These are phyloP conservation scores for Marcusenius ussheri DNA, from an alignment of 2,113 vertebrate genomes.

Conservation along the genomic window DNA sequence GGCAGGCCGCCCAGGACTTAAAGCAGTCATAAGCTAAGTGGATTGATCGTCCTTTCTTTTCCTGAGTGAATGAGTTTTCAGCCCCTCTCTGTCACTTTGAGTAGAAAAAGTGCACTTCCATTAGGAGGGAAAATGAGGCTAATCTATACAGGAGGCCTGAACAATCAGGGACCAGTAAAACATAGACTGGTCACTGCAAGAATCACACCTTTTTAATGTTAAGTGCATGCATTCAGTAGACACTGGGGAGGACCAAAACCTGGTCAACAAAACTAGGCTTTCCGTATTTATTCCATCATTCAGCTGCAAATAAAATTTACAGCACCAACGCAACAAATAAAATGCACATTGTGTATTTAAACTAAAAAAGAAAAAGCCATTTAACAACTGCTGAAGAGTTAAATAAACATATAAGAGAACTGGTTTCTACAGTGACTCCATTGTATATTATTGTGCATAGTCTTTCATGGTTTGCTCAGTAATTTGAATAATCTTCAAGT, in stretches of 20 bases:
- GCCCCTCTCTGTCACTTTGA: not conserved
- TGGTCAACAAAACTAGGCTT: not conserved
- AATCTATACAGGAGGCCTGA: not conserved
- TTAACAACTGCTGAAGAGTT: not conserved
- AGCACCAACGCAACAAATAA: not conserved
- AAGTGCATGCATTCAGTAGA: not conserved
- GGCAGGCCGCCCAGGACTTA: slow-evolving; percentile 29
- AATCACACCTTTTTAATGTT: not conserved
- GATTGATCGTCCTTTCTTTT: not conserved
- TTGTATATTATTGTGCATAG: not conserved
- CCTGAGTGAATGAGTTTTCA: slow-evolving; percentile 3
- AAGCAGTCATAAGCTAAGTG: slow-evolving; percentile 11
- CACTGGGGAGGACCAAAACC: not conserved
- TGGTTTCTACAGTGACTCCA: not conserved
- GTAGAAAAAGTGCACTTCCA: not conserved
- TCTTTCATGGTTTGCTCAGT: not conserved
- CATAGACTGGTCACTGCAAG: not conserved
- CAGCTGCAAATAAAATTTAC: not conserved
- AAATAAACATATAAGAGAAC: not conserved
- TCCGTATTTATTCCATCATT: not conserved
- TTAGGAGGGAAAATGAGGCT: not conserved
- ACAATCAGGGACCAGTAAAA: not conserved
- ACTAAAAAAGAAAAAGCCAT: not conserved
- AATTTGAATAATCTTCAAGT: not conserved
- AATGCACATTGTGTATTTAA: not conserved